These are phyloP conservation scores for Timema podura DNA, from an alignment of 2,888 invertebrate species.

Conservation along the genomic window DNA sequence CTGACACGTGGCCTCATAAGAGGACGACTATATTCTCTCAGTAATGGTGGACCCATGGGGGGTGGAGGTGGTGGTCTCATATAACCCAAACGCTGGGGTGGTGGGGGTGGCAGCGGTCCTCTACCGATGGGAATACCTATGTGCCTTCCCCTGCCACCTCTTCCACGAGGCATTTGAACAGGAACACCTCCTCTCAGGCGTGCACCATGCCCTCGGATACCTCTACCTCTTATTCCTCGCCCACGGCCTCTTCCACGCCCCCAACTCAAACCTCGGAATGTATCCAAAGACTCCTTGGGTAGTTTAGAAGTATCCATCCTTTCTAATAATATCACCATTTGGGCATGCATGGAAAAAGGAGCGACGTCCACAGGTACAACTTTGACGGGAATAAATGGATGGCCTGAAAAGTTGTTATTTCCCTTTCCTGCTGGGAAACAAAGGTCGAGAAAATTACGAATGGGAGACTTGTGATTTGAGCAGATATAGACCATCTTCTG, in stretches of 20 bases:
- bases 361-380: conserved; percentile 59
- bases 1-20: conserved; percentile 18
- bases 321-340: conserved; percentile 52
- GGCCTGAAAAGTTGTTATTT: conserved; percentile 48
- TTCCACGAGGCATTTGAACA: conserved; percentile 9
- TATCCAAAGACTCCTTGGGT: conserved; percentile 26
- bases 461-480: conserved; percentile 51
- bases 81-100: conserved; percentile 24
- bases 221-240: conserved; percentile 14
- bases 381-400: conserved; percentile 50
- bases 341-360: conserved; percentile 57
- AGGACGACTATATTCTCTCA: conserved; percentile 20
- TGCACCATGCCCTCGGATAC: not conserved
- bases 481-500: conserved; percentile 54
- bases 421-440: conserved; percentile 41
- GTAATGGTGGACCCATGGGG: conserved; percentile 22
- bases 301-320: conserved; percentile 36
- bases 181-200: conserved; percentile 20
- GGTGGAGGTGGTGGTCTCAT: conserved; percentile 23
- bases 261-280: conserved; percentile 18
- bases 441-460: conserved; percentile 51
- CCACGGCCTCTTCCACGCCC: conserved; percentile 24
- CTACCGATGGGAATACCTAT: conserved; percentile 21
- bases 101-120: conserved; percentile 20
- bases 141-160: conserved; percentile 20